Conservation (phyloP, 1,140 invertebrate genomes). For the Papilio polytes region DNA sequence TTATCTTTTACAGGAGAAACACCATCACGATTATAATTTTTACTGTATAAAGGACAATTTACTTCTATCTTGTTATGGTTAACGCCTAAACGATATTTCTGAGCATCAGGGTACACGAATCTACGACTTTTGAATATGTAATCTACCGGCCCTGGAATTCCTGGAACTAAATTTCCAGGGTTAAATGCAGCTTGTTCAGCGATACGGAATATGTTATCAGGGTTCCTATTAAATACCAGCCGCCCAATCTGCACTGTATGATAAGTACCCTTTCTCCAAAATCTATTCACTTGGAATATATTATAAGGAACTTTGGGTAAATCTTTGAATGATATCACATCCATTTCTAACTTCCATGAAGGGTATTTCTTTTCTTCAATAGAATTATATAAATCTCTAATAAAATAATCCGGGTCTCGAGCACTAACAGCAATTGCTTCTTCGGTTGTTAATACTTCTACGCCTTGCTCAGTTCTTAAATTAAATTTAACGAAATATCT, state of each 20-base stretch:
- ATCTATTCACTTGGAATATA: constrained; percentile 88
- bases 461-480: constrained; percentile 88
- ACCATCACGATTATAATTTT: constrained; percentile 94
- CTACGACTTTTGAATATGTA: constrained; percentile 93
- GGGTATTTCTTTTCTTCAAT: constrained; percentile 85
- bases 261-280: constrained; percentile 92
- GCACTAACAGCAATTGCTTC: constrained; percentile 49
- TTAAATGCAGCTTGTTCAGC: constrained; percentile 94
- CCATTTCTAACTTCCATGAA: constrained; percentile 87
- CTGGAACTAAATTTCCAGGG: constrained; percentile 93
- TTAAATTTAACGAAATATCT: constrained; percentile 90
- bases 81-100: constrained; percentile 92
- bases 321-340: constrained; percentile 82
- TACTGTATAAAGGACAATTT: constrained; percentile 91
- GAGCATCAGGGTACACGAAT: constrained; percentile 94
- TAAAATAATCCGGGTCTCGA: constrained; percentile 59
- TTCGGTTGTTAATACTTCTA: constrained; percentile 84
- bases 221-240: constrained; percentile 91
- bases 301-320: constrained; percentile 82
- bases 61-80: constrained; percentile 94
- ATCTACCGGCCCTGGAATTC: constrained; percentile 93
- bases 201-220: constrained; percentile 93
- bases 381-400: constrained; percentile 63
- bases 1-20: constrained; percentile 85
- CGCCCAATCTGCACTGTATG: constrained; percentile 93